Evolutionary conservation across 2,888 invertebrate species (phyloP).

Genomic region (Scelioninae gen. 1): DNA sequence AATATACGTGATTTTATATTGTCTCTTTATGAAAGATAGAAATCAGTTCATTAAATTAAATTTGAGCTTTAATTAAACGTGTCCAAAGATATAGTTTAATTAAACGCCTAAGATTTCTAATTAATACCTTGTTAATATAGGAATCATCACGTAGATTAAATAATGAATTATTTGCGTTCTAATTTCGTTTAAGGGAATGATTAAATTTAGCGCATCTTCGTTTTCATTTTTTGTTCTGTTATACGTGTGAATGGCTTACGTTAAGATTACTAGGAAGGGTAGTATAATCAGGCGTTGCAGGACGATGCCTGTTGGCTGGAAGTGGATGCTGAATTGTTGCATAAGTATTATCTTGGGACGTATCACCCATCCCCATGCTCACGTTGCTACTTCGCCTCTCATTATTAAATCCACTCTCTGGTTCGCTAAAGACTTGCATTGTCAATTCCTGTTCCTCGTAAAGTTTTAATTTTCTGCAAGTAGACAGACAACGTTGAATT

Average conservation of each 20-base stretch:
- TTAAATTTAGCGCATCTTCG: not conserved
- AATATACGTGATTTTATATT: not conserved
- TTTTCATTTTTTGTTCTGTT: slow-evolving; percentile 2
- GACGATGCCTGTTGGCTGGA: slow-evolving; percentile 82
- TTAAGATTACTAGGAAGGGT: slow-evolving; percentile 86
- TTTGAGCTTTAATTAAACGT: slow-evolving; percentile 31
- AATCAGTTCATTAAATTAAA: slow-evolving; percentile 20
- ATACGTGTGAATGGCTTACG: slow-evolving; percentile 80
- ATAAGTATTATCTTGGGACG: slow-evolving; percentile 89
- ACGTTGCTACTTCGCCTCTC: slow-evolving; percentile 85
- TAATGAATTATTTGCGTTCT: slow-evolving; percentile 25
- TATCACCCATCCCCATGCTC: slow-evolving; percentile 83
- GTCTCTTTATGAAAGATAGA: slow-evolving; percentile 4
- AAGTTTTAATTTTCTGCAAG: slow-evolving; percentile 90
- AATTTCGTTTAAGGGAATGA: slow-evolving; percentile 2
- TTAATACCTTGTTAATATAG: slow-evolving; percentile 17
- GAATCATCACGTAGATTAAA: slow-evolving; percentile 20
- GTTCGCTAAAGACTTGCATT: slow-evolving; percentile 95
- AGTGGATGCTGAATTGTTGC: slow-evolving; percentile 91
- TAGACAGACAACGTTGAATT: slow-evolving; percentile 11
- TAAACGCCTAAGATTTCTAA: slow-evolving; percentile 28
- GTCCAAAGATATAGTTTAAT: slow-evolving; percentile 3
- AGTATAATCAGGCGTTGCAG: slow-evolving; percentile 84
- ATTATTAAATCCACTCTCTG: slow-evolving; percentile 87
- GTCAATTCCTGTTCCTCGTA: slow-evolving; percentile 97